Conservation (phyloP, 2,113 vertebrate species). For the Menidia beryllina region DNA sequence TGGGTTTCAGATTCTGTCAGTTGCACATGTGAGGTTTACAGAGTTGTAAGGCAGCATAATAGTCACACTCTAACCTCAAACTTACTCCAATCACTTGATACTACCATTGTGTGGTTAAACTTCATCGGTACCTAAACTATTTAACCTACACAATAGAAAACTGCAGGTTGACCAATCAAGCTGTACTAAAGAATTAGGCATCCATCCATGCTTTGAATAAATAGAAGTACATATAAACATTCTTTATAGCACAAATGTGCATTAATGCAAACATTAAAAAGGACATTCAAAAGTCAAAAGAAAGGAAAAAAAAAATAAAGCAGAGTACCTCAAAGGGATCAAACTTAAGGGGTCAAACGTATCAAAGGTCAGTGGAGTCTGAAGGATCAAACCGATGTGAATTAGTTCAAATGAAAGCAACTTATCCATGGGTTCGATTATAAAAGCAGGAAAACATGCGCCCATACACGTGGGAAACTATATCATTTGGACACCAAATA, state of each 20-base stretch:
- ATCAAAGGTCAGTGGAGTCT: background rate
- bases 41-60: slow-evolving; percentile 25
- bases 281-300: too few relatives aligned
- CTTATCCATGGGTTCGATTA: background rate
- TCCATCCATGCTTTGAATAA: too few relatives aligned
- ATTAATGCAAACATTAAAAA: too few relatives aligned
- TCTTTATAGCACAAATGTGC: too few relatives aligned
- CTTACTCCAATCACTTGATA: slow-evolving; percentile 41
- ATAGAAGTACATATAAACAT: too few relatives aligned
- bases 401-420: background rate
- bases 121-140: background rate
- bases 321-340: too few relatives aligned
- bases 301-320: too few relatives aligned
- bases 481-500: background rate
- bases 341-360: too few relatives aligned
- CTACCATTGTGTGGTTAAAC: slow-evolving; percentile 41
- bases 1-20: slow-evolving; percentile 30
- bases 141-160: slow-evolving; percentile 7
- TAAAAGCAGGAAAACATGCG: background rate
- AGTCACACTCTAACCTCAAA: slow-evolving; percentile 38
- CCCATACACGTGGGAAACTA: background rate
- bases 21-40: slow-evolving; percentile 8
- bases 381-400: background rate
- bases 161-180: slow-evolving; percentile 1
- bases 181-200: too few relatives aligned